Evolutionary conservation across 2,797 vertebrate species (phyloP).

Genomic region (Paramormyrops hopkinsi): DNA sequence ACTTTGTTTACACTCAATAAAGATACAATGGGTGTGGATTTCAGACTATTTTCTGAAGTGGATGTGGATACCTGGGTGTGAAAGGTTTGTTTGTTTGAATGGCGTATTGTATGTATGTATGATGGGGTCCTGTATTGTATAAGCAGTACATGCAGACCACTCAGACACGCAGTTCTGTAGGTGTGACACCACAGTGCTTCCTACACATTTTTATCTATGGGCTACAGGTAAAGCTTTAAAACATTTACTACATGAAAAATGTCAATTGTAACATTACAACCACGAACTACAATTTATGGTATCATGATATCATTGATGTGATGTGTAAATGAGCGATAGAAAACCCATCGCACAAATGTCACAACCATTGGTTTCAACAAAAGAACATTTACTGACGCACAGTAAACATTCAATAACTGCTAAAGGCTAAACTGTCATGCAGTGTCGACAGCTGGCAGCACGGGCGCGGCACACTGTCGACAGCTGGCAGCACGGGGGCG

Average conservation of each 20-base stretch:
- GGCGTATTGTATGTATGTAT: not conserved
- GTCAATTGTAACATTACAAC: no score
- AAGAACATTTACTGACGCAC: no score
- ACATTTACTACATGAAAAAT: no score
- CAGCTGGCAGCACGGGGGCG: no score
- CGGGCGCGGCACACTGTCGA: no score
- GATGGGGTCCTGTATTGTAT: not conserved
- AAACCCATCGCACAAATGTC: no score
- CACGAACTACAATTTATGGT: no score
- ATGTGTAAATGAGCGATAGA: no score
- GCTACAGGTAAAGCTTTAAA: not conserved
- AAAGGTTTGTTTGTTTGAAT: not conserved
- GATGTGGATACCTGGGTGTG: not conserved
- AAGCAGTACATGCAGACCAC: not conserved
- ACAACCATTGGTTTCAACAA: no score
- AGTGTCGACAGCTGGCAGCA: not conserved
- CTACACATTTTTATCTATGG: not conserved
- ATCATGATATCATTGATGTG: no score
- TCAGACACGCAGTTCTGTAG: not conserved
- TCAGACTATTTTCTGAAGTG: not conserved
- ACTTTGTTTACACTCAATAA: not conserved
- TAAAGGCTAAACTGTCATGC: not conserved
- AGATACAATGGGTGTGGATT: not conserved
- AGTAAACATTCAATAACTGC: no score
- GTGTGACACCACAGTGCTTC: not conserved